phyloP scores from a whole-genome alignment of 2,113 vertebrate genomes.

The Pampusana beccarii region DNA sequence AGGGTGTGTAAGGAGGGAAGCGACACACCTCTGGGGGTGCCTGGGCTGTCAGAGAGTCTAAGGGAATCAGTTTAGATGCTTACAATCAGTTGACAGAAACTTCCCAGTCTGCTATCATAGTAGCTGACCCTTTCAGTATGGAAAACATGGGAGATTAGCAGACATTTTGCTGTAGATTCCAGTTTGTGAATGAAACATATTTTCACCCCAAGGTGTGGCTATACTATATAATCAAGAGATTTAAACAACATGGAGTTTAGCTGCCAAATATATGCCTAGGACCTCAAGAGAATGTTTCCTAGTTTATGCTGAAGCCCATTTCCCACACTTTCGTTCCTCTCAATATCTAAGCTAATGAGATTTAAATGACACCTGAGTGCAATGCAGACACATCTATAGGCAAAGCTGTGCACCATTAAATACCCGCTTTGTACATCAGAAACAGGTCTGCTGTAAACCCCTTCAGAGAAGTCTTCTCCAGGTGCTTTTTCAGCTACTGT shows the following conservation, averaged over 20 bases:
- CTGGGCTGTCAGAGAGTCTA: accelerated
- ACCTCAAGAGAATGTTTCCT: neutral
- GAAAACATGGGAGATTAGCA: neutral
- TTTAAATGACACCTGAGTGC: neutral
- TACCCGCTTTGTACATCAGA: neutral
- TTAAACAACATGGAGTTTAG: neutral
- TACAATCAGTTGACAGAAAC: neutral
- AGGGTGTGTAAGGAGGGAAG: neutral
- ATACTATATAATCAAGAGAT: neutral
- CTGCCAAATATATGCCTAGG: neutral
- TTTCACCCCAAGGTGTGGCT: neutral
- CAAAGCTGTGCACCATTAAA: neutral
- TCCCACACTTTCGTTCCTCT: neutral
- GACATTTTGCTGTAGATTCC: neutral
- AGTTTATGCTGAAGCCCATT: neutral
- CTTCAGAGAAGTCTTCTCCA: neutral
- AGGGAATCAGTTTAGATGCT: neutral
- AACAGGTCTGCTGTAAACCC: neutral
- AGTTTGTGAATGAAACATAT: neutral
- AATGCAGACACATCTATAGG: neutral
- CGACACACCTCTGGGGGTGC: neutral
- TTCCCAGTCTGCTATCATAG: neutral
- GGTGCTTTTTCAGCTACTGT: neutral
- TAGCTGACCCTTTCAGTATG: neutral
- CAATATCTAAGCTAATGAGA: neutral